phyloP scores from a whole-genome alignment of 2,888 invertebrate species.

The Cosmorhoe ocellata region DNA sequence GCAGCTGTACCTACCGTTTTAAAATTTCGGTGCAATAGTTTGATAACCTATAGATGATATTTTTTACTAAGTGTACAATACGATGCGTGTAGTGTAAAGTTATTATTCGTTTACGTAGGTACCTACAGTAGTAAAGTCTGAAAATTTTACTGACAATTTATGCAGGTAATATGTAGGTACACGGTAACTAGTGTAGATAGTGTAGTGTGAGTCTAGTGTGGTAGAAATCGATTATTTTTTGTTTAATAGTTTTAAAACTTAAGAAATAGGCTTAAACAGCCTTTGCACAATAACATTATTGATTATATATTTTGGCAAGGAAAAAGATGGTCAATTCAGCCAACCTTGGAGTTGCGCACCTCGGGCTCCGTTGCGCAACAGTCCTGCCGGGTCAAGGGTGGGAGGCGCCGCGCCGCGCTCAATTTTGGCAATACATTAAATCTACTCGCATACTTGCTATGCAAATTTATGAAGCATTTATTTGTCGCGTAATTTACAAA shows the following conservation, averaged over 20 bases:
- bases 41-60: conserved; percentile 9
- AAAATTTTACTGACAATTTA: too few relatives aligned
- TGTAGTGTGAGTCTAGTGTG: too few relatives aligned
- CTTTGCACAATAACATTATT: conserved; percentile 1
- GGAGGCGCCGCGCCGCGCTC: conserved; percentile 58
- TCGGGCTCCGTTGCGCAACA: conserved; percentile 66
- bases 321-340: conserved; percentile 59
- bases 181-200: too few relatives aligned
- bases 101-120: too few relatives aligned
- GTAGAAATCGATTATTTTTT: too few relatives aligned
- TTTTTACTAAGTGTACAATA: too few relatives aligned
- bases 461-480: conserved; percentile 46
- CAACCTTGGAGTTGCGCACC: conserved; percentile 62
- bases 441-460: conserved; percentile 52
- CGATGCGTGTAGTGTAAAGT: too few relatives aligned
- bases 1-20: background rate
- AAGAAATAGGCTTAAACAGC: background rate
- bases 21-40: conserved; percentile 3
- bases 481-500: conserved; percentile 16
- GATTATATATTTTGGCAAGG: conserved; percentile 55
- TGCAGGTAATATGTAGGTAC: too few relatives aligned
- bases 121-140: too few relatives aligned
- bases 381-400: conserved; percentile 69
- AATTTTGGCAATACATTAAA: conserved; percentile 62
- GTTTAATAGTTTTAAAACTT: too few relatives aligned